phyloP scores from a whole-genome alignment of 2,113 vertebrate species.

The Tachysurus fulvidraco region DNA sequence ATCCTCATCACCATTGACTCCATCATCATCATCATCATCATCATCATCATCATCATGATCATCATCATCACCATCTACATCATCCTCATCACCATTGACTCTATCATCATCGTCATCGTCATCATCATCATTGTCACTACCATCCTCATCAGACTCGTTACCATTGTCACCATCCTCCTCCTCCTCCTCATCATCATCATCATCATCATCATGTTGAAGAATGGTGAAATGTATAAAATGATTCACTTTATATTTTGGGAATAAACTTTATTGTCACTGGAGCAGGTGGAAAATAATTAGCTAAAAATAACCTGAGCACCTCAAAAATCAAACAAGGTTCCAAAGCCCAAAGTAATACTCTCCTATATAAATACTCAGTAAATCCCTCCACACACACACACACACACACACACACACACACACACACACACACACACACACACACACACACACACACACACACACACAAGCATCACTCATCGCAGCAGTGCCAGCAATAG shows the following conservation, averaged over 20 bases:
- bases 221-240: background rate
- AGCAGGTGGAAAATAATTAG: background rate
- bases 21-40: too few species aligned
- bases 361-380: background rate
- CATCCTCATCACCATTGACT: too few species aligned
- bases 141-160: too few species aligned
- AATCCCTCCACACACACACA: background rate
- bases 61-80: too few species aligned
- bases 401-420: background rate
- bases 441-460: background rate
- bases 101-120: too few species aligned
- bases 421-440: constrained; percentile 7
- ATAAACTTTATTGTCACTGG: background rate
- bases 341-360: background rate
- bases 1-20: too few species aligned
- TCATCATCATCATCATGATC: too few species aligned
- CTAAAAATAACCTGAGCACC: background rate
- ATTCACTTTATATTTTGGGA: background rate
- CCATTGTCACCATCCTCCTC: background rate
- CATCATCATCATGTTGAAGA: background rate
- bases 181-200: background rate
- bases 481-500: constrained; percentile 9
- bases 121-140: too few species aligned
- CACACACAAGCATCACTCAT: background rate
- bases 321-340: background rate